Evolutionary conservation across 2,113 vertebrate genomes (phyloP), one percentile per base, ranked within the genome.

Genomic region (Callithrix jacchus): DNA sequence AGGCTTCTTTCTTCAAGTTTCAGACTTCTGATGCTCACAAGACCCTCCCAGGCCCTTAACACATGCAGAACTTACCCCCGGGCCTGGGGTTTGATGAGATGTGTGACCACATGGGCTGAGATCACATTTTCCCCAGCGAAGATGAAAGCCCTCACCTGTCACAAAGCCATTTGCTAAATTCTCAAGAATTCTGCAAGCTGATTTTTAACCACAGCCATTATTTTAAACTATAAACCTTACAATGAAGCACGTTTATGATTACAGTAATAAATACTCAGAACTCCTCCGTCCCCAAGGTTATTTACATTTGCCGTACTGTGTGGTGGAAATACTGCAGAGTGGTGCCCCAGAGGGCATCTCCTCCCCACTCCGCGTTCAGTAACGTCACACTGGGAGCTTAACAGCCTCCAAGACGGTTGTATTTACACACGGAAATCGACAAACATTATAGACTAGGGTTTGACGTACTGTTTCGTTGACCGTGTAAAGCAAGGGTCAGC

Each of bases 171-270:
- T 8, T 49, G 52, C 79, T 74, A 52, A 58, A 45, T 91, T 79
- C 68, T 86, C 45, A 61, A 90, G 66, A 91, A 82, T 70, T 77
- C 21, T 66, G 3, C 1, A 8, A 81, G 35, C 37, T n/a, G 56
- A 76, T 14, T 90, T 45, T 80, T 90, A 89, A 91, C 74, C 79
- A 81, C 9, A 79, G 30, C 9, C 49, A 73, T 87, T 85, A 77
- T 73, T 97, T 56, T 47, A 23, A 87, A 71, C 58, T 56, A 35
- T 64, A 92, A 93, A 90, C n/a, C n/a, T 74, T 84, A 90, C 20
- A 35, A 17, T 71, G 56, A 81, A 93, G 45, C 66, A 61, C 42
- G 54, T 14, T 86, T 89, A 42, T 81, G 93, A 37, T 30, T 70
- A n/a, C 1, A 14, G 42, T 25, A 61, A 49, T 79, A 73, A 82